Percentiles rank a stretch among this genome's conserved stretches.
phyloP scores from a whole-genome alignment of 2,888 invertebrate species.

The Melikaiella ostensackeni region DNA sequence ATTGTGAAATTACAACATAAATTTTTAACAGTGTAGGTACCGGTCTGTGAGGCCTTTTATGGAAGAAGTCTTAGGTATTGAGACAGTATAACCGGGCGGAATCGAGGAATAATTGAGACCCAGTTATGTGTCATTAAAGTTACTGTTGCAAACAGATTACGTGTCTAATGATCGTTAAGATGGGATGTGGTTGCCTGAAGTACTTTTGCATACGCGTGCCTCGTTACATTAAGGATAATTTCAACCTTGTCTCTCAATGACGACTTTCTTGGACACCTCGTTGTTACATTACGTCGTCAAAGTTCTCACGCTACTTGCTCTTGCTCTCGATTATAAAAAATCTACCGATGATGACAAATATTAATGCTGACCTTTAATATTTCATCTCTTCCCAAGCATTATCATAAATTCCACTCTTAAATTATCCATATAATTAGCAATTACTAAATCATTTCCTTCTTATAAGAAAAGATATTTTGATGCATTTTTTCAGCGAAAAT shows the following conservation, averaged over 20 bases:
- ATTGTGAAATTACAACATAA: no score
- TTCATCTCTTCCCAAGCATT: slow-evolving; percentile 20
- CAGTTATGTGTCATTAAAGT: slow-evolving; percentile 32
- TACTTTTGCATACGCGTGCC: slow-evolving; percentile 46
- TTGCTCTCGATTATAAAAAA: slow-evolving; percentile 18
- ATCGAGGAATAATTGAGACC: slow-evolving; percentile 24
- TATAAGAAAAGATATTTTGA: no score
- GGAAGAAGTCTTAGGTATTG: not conserved
- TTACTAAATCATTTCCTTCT: not conserved
- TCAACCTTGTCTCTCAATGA: slow-evolving; percentile 72
- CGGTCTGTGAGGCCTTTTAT: no score
- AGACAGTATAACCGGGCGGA: slow-evolving; percentile 45
- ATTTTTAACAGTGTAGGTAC: no score
- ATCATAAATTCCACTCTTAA: slow-evolving; percentile 10
- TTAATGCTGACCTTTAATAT: slow-evolving; percentile 10
- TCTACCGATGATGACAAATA: slow-evolving; percentile 4
- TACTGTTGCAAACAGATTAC: slow-evolving; percentile 44
- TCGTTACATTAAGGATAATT: slow-evolving; percentile 52
- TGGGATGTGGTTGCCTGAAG: slow-evolving; percentile 50
- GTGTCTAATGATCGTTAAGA: slow-evolving; percentile 47
- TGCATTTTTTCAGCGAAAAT: no score
- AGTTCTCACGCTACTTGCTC: slow-evolving; percentile 69
- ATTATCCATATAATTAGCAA: not conserved
- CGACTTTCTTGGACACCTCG: slow-evolving; percentile 56
- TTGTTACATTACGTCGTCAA: slow-evolving; percentile 53